phyloP scores from a whole-genome alignment of 2,797 vertebrate species.

The Lutjanus campechanus region DNA sequence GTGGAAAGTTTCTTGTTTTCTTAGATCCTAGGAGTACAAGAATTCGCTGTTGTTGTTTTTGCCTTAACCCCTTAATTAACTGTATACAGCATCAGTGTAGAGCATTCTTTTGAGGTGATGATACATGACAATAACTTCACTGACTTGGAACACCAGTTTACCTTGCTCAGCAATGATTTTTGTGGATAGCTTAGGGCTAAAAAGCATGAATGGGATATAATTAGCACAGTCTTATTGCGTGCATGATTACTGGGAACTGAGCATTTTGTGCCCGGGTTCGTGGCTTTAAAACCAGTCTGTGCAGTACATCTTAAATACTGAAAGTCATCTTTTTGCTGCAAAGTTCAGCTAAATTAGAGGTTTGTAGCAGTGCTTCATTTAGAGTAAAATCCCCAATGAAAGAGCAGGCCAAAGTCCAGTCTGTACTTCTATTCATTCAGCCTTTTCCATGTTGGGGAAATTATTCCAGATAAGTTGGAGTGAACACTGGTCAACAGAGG shows the following conservation, averaged over 20 bases:
- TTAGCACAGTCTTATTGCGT: neutral
- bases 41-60: neutral
- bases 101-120: slow-evolving; percentile 38
- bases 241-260: neutral
- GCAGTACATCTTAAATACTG: neutral
- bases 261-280: neutral
- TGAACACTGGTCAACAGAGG: slow-evolving; percentile 22
- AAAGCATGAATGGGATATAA: neutral
- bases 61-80: neutral
- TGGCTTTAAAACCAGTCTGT: neutral
- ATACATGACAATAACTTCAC: neutral
- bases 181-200: too few species aligned
- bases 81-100: neutral
- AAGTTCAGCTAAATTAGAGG: neutral
- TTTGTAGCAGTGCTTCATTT: slow-evolving; percentile 8
- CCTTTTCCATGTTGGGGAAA: slow-evolving; percentile 17
- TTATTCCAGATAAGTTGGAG: slow-evolving; percentile 17
- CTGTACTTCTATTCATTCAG: slow-evolving; percentile 39
- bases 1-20: neutral
- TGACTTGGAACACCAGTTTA: slow-evolving; percentile 2
- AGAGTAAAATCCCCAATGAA: slow-evolving; percentile 10
- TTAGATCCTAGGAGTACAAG: neutral
- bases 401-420: neutral
- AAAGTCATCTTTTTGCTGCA: neutral
- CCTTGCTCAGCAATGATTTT: slow-evolving; percentile 10